Evolutionary conservation across 2,113 vertebrate species (phyloP).

Genomic region (Engystomops pustulosus): DNA sequence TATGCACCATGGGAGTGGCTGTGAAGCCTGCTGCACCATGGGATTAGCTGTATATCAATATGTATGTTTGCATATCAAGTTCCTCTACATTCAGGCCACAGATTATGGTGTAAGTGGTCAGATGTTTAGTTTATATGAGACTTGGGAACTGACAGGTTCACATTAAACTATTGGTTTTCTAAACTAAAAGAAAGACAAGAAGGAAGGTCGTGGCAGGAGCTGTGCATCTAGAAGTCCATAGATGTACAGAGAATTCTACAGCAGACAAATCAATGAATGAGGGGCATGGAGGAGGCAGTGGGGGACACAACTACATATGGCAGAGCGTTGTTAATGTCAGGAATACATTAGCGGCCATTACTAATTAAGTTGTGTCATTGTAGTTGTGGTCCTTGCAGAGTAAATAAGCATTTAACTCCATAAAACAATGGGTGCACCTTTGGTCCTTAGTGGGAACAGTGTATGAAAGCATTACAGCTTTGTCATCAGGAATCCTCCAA

Average conservation of each 20-base stretch:
- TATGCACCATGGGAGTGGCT: no score
- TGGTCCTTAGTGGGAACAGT: background rate
- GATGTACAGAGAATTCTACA: background rate
- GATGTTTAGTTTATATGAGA: no score
- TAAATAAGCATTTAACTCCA: slow-evolving; percentile 18
- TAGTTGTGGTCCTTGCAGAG: background rate
- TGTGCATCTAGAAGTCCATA: background rate
- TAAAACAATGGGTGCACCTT: slow-evolving; percentile 1
- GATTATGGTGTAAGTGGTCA: no score
- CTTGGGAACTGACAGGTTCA: no score
- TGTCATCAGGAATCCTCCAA: slow-evolving; percentile 57
- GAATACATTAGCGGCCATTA: background rate
- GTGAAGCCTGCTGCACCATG: no score
- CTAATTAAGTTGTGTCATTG: background rate
- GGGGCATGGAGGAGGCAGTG: background rate
- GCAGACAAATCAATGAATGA: background rate
- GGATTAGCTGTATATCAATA: no score
- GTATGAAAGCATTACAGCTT: slow-evolving; percentile 43
- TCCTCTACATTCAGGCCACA: no score
- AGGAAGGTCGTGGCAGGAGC: background rate
- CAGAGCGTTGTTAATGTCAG: background rate
- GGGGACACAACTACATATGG: background rate
- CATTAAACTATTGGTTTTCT: no score
- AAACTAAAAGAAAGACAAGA: background rate
- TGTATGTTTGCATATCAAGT: no score